A percentile compares a stretch with the other conserved stretches of the same genome.
Conservation (phyloP, 1,140 invertebrate genomes). For the Palaemon carinicauda region DNA sequence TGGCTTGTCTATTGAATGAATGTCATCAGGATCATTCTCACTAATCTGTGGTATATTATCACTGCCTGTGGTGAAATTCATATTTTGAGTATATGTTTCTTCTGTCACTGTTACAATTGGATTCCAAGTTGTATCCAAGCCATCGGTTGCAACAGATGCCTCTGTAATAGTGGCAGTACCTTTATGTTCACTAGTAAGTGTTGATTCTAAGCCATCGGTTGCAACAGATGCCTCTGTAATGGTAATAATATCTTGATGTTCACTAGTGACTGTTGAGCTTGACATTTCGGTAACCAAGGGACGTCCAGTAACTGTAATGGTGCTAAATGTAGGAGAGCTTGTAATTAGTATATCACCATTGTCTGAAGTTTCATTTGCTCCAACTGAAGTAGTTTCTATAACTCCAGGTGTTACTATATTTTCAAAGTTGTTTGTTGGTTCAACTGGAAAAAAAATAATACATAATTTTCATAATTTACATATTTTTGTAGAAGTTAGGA, state of each 20-base stretch:
- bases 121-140: neutral
- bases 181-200: neutral
- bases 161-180: neutral
- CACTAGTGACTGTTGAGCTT: neutral
- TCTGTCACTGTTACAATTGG: slow-evolving; percentile 5
- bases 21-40: too few species aligned
- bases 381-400: neutral
- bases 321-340: neutral
- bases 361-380: neutral
- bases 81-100: neutral
- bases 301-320: neutral
- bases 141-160: slow-evolving; percentile 12
- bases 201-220: too few species aligned
- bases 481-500: too few species aligned
- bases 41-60: too few species aligned
- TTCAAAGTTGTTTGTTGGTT: too few species aligned
- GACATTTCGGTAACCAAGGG: neutral
- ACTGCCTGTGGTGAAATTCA: neutral
- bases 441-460: too few species aligned
- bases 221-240: slow-evolving; percentile 1
- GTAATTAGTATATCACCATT: neutral
- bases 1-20: too few species aligned
- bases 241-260: too few species aligned
- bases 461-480: too few species aligned
- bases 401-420: neutral